These are phyloP conservation scores for Agrochola litura DNA, from an alignment of 2,888 invertebrate species.

Conservation along the genomic window DNA sequence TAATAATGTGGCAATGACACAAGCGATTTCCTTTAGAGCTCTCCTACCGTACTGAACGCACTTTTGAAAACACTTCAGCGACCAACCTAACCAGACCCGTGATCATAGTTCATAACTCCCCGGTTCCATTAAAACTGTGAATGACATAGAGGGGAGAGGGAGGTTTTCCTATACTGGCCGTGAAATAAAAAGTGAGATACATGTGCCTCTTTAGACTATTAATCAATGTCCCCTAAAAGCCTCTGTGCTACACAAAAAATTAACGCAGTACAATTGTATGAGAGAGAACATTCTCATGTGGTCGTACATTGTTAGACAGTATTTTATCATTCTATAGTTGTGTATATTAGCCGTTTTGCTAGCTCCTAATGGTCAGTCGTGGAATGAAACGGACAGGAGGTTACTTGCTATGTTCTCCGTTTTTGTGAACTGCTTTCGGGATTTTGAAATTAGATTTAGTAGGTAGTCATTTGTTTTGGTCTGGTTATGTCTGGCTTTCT, in stretches of 20 bases:
- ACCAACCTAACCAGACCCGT: conserved; percentile 68
- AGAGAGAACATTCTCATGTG: conserved; percentile 65
- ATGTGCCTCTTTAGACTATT: conserved; percentile 82
- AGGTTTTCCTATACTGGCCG: conserved; percentile 66
- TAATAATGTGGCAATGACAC: conserved; percentile 75
- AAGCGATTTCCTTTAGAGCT: conserved; percentile 69
- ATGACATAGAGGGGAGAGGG: conserved; percentile 49
- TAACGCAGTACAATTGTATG: conserved; percentile 68
- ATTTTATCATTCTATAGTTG: conserved; percentile 62
- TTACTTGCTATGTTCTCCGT: conserved; percentile 40
- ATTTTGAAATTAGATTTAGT: conserved; percentile 49
- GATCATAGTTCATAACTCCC: conserved; percentile 53
- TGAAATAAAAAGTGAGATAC: conserved; percentile 76
- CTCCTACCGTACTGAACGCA: conserved; percentile 61
- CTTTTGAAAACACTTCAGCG: conserved; percentile 72
- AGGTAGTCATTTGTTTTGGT: conserved; percentile 35
- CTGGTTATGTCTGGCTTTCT: not conserved
- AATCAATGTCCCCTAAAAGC: conserved; percentile 87
- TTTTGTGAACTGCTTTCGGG: conserved; percentile 33
- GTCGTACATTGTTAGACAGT: conserved; percentile 56
- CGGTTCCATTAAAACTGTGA: conserved; percentile 41
- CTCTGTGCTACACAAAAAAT: conserved; percentile 84
- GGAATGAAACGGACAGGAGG: conserved; percentile 39
- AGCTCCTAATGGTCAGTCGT: conserved; percentile 60
- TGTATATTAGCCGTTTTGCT: conserved; percentile 66